A percentile compares a stretch with the other conserved stretches of the same genome.
Evolutionary conservation across 2,797 vertebrate species (phyloP).

Genomic region (Nyctalus aviator): DNA sequence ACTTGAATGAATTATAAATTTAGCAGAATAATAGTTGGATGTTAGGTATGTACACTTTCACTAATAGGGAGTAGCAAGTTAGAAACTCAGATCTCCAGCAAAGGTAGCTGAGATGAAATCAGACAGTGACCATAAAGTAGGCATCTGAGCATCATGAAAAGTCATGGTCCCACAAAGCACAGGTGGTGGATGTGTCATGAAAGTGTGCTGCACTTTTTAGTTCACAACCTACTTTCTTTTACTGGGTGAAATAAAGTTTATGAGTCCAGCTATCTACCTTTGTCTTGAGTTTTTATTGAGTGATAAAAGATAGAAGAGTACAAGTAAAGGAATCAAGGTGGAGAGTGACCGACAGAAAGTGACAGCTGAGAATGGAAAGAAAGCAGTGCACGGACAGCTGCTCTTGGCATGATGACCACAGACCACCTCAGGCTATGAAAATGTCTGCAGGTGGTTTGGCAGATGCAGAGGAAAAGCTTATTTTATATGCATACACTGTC

Average conservation of each 20-base stretch:
- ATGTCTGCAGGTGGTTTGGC: background rate
- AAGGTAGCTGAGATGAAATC: background rate
- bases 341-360: background rate
- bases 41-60: background rate
- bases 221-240: background rate
- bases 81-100: background rate
- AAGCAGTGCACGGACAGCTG: background rate
- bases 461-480: background rate
- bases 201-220: too few species aligned
- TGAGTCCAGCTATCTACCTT: background rate
- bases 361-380: background rate
- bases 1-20: background rate
- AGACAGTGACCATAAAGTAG: background rate
- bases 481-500: background rate
- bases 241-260: background rate
- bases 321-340: background rate
- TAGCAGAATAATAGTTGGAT: background rate
- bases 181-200: accelerated
- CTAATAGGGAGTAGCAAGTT: background rate
- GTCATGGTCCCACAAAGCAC: background rate
- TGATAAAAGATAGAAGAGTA: background rate
- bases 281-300: background rate
- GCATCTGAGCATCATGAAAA: background rate
- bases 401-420: background rate
- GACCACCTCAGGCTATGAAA: background rate